Conservation (phyloP, 2,113 vertebrate genomes). For the Phylloscopus trochilus region DNA sequence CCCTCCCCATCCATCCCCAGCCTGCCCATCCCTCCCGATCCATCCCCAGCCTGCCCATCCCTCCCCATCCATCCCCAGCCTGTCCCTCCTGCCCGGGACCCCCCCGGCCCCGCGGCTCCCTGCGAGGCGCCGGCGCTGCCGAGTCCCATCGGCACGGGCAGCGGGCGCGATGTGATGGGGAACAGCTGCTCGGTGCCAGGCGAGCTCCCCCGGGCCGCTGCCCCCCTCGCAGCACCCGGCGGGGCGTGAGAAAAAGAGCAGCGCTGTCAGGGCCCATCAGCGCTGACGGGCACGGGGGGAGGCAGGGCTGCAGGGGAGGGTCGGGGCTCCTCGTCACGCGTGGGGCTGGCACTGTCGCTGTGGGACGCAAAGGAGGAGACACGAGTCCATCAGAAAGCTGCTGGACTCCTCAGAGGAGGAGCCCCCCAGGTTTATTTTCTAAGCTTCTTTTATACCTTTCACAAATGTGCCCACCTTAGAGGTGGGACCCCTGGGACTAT, state of each 20-base stretch:
- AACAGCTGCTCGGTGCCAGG: conserved; percentile 38
- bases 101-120: not conserved
- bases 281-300: not conserved
- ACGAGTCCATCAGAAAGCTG: too few species aligned
- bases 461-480: too few species aligned
- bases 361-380: too few species aligned
- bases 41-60: too few species aligned
- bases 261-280: conserved; percentile 81
- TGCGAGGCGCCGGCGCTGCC: not conserved
- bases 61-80: too few species aligned
- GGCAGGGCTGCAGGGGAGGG: accelerated
- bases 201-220: not conserved
- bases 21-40: too few species aligned
- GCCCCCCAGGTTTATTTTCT: too few species aligned
- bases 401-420: too few species aligned
- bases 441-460: too few species aligned
- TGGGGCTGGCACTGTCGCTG: too few species aligned
- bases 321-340: accelerated
- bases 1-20: accelerated
- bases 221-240: not conserved
- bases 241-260: conserved; percentile 79
- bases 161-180: not conserved
- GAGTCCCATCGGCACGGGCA: not conserved
- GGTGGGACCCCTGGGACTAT: too few species aligned
- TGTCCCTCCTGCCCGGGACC: too few species aligned